These are phyloP conservation scores for Incurvaria masculella DNA, from an alignment of 2,888 invertebrate species.

Conservation along the genomic window DNA sequence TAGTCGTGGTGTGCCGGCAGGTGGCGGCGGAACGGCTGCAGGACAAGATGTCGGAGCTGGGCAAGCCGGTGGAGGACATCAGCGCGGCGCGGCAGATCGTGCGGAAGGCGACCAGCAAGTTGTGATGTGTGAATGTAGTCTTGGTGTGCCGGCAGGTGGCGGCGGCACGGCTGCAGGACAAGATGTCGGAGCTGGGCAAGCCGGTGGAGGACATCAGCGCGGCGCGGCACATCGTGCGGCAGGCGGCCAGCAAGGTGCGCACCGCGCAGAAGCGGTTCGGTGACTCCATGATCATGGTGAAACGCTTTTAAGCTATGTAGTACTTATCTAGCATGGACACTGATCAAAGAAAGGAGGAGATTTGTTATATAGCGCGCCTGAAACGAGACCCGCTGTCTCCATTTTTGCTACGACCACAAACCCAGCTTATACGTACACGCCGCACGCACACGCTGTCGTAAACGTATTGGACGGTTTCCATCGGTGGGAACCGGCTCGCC, in stretches of 20 bases:
- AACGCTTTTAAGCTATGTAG: not conserved
- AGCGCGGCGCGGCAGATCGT: conserved; percentile 43
- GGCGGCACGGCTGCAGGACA: conserved; percentile 39
- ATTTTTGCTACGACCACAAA: too few relatives aligned
- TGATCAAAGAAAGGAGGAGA: not conserved
- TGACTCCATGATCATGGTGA: conserved; percentile 37
- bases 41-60: conserved; percentile 42
- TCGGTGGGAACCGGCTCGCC: too few relatives aligned
- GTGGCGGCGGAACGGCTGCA: conserved; percentile 43
- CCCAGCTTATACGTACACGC: too few relatives aligned
- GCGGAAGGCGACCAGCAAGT: conserved; percentile 39
- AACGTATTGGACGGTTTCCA: not conserved
- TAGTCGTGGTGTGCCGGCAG: conserved; percentile 18
- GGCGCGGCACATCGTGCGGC: conserved; percentile 39
- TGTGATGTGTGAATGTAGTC: not conserved
- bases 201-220: conserved; percentile 44
- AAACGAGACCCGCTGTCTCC: too few relatives aligned
- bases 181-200: conserved; percentile 43
- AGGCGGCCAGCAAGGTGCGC: conserved; percentile 44
- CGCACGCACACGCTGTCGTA: not conserved
- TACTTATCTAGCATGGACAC: not conserved
- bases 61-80: conserved; percentile 43
- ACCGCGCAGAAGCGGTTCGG: conserved; percentile 44
- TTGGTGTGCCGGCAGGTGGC: conserved; percentile 28
- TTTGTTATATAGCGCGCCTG: not conserved